Base-by-base conservation (phyloP, 2,113 vertebrate species). In the Verasper variegatus region DNA sequence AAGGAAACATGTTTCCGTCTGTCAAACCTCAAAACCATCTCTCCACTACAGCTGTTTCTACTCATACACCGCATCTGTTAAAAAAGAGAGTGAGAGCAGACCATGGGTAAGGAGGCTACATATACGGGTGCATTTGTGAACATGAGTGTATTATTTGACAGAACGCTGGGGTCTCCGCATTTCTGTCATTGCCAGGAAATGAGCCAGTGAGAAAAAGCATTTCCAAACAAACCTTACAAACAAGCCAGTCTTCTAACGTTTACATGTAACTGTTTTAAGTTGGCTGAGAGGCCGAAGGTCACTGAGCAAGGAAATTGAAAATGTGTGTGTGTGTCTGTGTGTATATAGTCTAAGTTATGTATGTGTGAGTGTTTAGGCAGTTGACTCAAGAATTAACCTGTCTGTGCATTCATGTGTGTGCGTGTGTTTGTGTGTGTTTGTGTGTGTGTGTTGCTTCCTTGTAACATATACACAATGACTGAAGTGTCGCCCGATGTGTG, bases 1-100 rank as follows among this genome's bases (percentile, higher is more conserved):
- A 77, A 84, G 82, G 80, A 85, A 87, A 52, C 72, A 66, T 47
- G 75, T 84, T 81, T 88, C 68, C 83, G 68, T 81, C 74, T 77
- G 81, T 57, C 80, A 81, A 63, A 82, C 81, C 76, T 77, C 71
- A 73, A 78, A 83, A 55, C 71, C 67, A 31, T 80, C 69, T 55
- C 40, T 54, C 2, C 0, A 54, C 49, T 69, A 6, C 76, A 85
- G 82, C 69, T 87, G 82, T 70, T 88, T 84, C 66, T 71, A 45
- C 68, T 87, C 77, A 72, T 51, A 26, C 2, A 1, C 31, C 35
- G 62, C 69, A 40, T 84, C 72, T 74, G 75, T 47, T 80, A 49
- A 75, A 67, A 78, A n/a, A 66, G 18, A 52, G 65, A 55, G 31
- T 35, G 37, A 45, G 45, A 70, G 35, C 37, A 71, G 55, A 52